Conservation (phyloP, 2,113 vertebrate genomes). For the Sylvilagus bachmani region DNA sequence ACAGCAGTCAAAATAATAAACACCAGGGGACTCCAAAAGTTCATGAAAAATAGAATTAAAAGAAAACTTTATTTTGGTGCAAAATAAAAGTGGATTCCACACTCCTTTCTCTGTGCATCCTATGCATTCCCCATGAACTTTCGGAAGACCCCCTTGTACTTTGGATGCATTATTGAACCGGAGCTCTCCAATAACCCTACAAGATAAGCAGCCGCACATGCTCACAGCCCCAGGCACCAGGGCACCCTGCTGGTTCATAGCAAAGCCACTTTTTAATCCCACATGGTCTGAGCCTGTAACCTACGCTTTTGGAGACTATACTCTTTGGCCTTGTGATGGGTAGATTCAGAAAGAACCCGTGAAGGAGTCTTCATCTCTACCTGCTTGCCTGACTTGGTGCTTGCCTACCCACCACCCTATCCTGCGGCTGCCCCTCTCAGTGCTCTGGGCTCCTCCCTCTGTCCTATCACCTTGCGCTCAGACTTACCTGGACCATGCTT, state of each 20-base stretch:
- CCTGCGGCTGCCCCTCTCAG: neutral
- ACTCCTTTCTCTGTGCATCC: too few species aligned
- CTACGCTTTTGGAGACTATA: neutral
- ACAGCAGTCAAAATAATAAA: neutral
- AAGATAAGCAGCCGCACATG: neutral
- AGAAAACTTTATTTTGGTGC: too few species aligned
- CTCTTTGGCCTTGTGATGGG: neutral
- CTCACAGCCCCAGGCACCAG: neutral
- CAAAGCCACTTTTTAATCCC: neutral
- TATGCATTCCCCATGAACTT: too few species aligned
- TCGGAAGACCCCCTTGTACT: too few species aligned
- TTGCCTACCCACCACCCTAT: neutral
- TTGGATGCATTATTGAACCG: neutral
- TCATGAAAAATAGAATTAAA: too few species aligned
- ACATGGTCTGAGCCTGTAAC: neutral
- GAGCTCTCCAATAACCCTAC: neutral
- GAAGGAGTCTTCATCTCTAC: neutral
- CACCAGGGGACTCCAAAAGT: too few species aligned
- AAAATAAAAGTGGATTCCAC: too few species aligned
- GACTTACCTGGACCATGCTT: neutral
- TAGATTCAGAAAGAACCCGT: neutral
- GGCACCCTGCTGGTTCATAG: neutral
- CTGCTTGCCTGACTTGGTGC: neutral
- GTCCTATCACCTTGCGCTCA: neutral
- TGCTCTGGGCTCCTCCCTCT: accelerated